Evolutionary conservation across 2,888 invertebrate genomes (phyloP), one percentile per base, ranked within the genome.

Genomic region (Drosophila gaucha): DNA sequence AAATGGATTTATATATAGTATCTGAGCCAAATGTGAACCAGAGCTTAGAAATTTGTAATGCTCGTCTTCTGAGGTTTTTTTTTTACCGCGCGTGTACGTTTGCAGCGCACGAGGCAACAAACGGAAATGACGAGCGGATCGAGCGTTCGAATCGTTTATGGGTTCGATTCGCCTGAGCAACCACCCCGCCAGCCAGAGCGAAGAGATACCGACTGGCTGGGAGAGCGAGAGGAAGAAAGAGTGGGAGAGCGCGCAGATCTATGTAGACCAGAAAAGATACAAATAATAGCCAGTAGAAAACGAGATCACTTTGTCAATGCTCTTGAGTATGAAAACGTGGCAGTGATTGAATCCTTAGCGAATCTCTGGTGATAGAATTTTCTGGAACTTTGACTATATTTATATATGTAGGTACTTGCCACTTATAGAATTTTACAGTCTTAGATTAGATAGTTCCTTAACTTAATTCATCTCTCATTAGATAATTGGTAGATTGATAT

Each of bases 111-210:
- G 88, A 89, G 74, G 52, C 64, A 66, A 68, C 63, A 77, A 89
- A 86, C 80, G 71, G 71, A 86, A 87, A 89, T 89, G 77, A 86
- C 55, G 69, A 68, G 68, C 50, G 38, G 43, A 33, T 55, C 60
- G 51, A 28, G 66, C 60, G 74, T 38, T 22, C 33, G 30, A 35
- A 20, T 57, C 70, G 66, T 52, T 64, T 43, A 77, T 62, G 83
- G 67, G 20, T 30, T 44, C 35, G 31, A 12, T 46, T 59, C 59
- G 59, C 49, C 38, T 59, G 55, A 62, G 24, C 77, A 68, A 71
- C 78, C 82, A 63, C 68, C 73, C 38, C 12, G 12, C 12, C 20
- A 16, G 28, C 43, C 9, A 57, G 12, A 44, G 36, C 18, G 26
- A 4, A 39, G 46, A 28, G 44, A 49, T 33, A 2, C 20, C 5